Evolutionary conservation across 2,888 invertebrate species (phyloP).

Genomic region (Corythucha ciliata): DNA sequence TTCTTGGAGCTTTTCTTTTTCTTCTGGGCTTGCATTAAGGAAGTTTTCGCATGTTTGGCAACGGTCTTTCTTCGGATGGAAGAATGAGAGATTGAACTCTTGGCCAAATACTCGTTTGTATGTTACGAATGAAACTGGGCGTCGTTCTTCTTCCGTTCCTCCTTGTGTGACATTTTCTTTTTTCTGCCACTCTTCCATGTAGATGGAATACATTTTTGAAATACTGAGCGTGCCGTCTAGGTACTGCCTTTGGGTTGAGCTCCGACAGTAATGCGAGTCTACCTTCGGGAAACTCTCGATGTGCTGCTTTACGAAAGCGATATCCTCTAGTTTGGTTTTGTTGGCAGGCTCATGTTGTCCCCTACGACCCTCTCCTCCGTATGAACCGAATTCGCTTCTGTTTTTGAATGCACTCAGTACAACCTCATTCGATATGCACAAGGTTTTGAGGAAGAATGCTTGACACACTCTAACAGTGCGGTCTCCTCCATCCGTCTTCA

Average conservation of each 20-base stretch:
- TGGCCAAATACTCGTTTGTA: not conserved
- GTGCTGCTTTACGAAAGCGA: constrained; percentile 29
- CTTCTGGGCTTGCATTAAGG: too few species aligned
- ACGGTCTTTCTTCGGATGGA: not conserved
- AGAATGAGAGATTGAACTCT: not conserved
- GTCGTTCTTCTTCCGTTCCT: too few species aligned
- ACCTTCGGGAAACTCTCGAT: constrained; percentile 33
- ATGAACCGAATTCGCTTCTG: constrained; percentile 26
- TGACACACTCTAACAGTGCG: constrained; percentile 9
- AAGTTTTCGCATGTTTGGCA: too few species aligned
- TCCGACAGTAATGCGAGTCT: constrained; percentile 31
- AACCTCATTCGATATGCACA: constrained; percentile 29
- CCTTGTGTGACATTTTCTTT: not conserved
- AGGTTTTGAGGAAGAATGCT: constrained; percentile 29
- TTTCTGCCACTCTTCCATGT: constrained; percentile 26
- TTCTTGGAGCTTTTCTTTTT: too few species aligned
- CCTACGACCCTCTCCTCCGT: constrained; percentile 28
- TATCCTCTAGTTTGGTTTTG: constrained; percentile 29
- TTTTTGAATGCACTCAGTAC: constrained; percentile 31
- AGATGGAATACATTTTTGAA: constrained; percentile 32
- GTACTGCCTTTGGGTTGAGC: constrained; percentile 30
- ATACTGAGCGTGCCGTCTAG: constrained; percentile 30
- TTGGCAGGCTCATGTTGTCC: constrained; percentile 30
- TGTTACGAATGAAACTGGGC: not conserved
- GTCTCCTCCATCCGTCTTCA: not conserved